Percentiles rank a stretch among this genome's conserved stretches.
These are phyloP conservation scores for Jacana jacana DNA, from an alignment of 2,113 vertebrate genomes.

Conservation along the genomic window DNA sequence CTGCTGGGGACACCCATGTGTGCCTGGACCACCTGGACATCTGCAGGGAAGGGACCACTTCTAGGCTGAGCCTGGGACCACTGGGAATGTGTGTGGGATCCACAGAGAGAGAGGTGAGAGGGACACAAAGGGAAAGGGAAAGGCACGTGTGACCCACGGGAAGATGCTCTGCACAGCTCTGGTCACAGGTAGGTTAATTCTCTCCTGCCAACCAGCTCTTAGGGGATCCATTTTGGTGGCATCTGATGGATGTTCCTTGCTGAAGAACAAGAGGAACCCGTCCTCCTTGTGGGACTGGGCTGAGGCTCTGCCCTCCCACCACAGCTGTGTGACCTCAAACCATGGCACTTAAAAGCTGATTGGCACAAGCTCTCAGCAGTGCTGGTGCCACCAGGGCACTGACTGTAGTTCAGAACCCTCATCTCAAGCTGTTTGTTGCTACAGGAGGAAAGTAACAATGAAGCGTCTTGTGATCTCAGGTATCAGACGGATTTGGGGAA, in stretches of 20 bases:
- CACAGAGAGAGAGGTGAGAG: not conserved
- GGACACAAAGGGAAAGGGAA: not conserved
- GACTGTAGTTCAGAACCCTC: not conserved
- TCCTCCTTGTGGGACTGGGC: not conserved
- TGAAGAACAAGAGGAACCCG: not conserved
- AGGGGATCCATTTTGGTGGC: not conserved
- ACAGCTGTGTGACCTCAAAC: accelerated
- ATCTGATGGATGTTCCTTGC: accelerated
- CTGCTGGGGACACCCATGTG: accelerated
- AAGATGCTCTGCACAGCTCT: not conserved
- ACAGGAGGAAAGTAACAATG: not conserved
- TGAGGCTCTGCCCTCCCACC: not conserved
- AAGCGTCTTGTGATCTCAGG: not conserved
- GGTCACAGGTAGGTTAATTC: accelerated
- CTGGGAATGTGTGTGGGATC: not conserved
- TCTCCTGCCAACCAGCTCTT: not conserved
- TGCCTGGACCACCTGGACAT: not conserved
- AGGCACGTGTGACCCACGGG: not conserved
- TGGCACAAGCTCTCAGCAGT: not conserved
- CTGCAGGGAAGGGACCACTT: accelerated
- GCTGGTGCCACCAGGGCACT: not conserved
- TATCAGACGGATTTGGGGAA: not conserved
- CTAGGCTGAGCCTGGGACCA: not conserved
- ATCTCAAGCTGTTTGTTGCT: not conserved
- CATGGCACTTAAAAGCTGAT: accelerated